A percentile compares a stretch with the other conserved stretches of the same genome.
phyloP scores from a whole-genome alignment of 2,113 vertebrate genomes.

The Siniperca chuatsi region DNA sequence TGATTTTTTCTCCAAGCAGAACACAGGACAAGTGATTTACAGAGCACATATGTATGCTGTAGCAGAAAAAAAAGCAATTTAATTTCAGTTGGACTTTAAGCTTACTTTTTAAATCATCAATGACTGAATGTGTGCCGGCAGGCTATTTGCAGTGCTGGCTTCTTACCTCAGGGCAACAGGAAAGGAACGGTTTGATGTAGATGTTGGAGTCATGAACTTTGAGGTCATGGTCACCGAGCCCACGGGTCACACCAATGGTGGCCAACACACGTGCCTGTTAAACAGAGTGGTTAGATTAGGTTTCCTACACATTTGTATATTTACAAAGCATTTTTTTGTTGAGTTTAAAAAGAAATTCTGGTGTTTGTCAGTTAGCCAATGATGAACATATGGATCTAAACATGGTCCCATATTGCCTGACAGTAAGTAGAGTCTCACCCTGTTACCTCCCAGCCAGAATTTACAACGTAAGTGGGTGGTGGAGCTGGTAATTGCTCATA shows the following conservation, averaged over 20 bases:
- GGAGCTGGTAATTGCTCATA: neutral
- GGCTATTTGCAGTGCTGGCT: neutral
- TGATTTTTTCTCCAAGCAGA: too few relatives aligned
- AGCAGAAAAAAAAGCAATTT: neutral
- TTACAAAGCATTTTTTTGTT: neutral
- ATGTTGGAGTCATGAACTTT: constrained; percentile 98
- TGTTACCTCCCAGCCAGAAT: neutral
- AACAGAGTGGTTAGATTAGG: neutral
- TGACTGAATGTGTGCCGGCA: neutral
- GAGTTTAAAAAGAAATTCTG: neutral
- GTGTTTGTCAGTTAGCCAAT: neutral
- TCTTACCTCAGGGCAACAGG: constrained; percentile 94
- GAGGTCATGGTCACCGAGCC: constrained; percentile 96
- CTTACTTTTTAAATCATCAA: neutral
- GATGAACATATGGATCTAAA: neutral
- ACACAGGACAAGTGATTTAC: neutral
- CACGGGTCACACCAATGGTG: constrained; percentile 97
- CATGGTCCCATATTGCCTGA: neutral
- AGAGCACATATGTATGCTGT: neutral
- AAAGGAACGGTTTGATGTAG: constrained; percentile 98
- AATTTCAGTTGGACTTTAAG: neutral
- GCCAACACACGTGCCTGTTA: constrained; percentile 96
- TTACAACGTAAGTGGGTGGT: neutral
- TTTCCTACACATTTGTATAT: neutral
- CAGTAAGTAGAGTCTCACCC: neutral